These are phyloP conservation scores for Heliocidaris erythrogramma DNA, from an alignment of 35 echinoderm and acorn worm genomes.

Conservation along the genomic window DNA sequence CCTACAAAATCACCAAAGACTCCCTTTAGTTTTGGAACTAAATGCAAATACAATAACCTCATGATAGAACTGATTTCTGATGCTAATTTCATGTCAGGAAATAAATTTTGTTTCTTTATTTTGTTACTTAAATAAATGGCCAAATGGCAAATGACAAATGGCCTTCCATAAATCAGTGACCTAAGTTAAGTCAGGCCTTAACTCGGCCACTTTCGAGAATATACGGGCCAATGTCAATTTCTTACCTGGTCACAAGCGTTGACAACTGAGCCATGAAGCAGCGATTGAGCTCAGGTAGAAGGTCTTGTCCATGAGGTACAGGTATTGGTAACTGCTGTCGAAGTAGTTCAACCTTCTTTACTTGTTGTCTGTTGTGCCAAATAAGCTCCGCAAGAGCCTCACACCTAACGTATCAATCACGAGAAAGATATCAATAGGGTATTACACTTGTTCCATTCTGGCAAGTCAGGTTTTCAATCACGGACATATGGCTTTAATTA, in stretches of 20 bases:
- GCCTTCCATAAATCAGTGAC: too few species aligned
- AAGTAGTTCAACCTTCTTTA: slow-evolving; percentile 86
- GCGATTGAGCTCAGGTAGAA: slow-evolving; percentile 77
- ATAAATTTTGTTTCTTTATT: too few species aligned
- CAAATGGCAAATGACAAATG: too few species aligned
- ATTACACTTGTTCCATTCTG: neutral
- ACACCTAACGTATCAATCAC: slow-evolving; percentile 66
- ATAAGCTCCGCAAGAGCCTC: slow-evolving; percentile 92
- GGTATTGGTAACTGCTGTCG: slow-evolving; percentile 90
- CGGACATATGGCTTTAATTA: neutral
- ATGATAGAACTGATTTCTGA: too few species aligned
- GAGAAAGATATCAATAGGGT: neutral
- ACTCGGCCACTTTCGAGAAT: too few species aligned
- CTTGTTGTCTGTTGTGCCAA: slow-evolving; percentile 97
- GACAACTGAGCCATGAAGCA: slow-evolving; percentile 88
- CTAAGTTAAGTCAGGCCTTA: too few species aligned
- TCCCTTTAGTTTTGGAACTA: too few species aligned
- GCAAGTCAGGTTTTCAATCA: neutral
- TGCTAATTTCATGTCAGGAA: too few species aligned
- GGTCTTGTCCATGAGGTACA: slow-evolving; percentile 68
- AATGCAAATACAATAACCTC: too few species aligned
- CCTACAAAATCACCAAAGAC: too few species aligned
- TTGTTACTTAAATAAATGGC: too few species aligned
- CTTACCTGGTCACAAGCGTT: slow-evolving; percentile 89
- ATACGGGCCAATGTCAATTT: too few species aligned